Evolutionary conservation across 2,113 vertebrate genomes (phyloP).

Genomic region (Erinaceus europaeus): DNA sequence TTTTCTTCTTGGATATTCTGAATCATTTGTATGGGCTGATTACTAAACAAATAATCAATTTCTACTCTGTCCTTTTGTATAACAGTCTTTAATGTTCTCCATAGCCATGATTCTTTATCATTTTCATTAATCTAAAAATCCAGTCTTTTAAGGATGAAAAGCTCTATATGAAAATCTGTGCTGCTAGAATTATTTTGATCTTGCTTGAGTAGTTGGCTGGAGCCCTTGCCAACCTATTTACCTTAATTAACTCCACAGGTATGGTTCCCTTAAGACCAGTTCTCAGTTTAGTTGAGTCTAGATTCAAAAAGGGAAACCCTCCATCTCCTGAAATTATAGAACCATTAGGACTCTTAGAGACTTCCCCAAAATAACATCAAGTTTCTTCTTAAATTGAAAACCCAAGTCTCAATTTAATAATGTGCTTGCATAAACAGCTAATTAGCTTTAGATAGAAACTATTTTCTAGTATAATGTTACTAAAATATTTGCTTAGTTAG

Average conservation of each 20-base stretch:
- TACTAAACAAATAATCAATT: background rate
- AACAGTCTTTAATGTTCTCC: background rate
- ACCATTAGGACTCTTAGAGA: constrained; percentile 39
- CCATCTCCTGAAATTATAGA: constrained; percentile 58
- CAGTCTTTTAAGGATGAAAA: constrained; percentile 37
- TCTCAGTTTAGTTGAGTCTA: constrained; percentile 59
- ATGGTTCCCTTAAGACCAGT: constrained; percentile 49
- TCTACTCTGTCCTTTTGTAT: background rate
- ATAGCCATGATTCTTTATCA: constrained; percentile 30
- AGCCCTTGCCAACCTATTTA: constrained; percentile 60
- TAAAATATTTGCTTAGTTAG: constrained; percentile 9
- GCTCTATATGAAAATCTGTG: constrained; percentile 54
- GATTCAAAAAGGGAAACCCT: constrained; percentile 57
- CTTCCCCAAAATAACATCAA: constrained; percentile 46
- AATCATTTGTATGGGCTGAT: background rate
- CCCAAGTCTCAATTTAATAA: background rate
- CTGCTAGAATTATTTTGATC: constrained; percentile 66
- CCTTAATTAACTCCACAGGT: constrained; percentile 67
- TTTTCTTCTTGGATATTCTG: background rate
- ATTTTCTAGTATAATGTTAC: background rate
- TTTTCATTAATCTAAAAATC: constrained; percentile 41
- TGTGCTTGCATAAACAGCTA: background rate
- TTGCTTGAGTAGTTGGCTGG: constrained; percentile 66
- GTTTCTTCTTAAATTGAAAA: constrained; percentile 44
- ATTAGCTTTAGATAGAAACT: background rate